These are phyloP conservation scores for Lagopus muta DNA, from an alignment of 2,113 vertebrate genomes.

Conservation along the genomic window DNA sequence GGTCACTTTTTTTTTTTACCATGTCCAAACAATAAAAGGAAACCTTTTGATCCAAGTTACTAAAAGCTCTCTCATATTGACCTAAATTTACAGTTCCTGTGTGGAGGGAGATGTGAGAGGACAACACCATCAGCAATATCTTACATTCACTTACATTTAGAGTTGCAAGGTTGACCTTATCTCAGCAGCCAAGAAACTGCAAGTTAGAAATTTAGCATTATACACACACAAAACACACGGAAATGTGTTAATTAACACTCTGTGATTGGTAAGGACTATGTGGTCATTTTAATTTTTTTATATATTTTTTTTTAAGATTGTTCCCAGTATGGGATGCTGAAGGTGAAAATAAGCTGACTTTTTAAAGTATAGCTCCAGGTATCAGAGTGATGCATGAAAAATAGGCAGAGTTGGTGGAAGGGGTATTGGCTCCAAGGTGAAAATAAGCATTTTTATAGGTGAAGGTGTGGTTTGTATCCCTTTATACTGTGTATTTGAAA, in stretches of 20 bases:
- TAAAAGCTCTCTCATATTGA: background rate
- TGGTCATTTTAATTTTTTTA: background rate
- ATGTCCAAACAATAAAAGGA: background rate
- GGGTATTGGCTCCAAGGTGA: background rate
- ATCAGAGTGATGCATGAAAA: background rate
- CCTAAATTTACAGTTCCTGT: background rate
- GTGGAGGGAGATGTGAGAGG: background rate
- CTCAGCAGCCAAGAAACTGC: background rate
- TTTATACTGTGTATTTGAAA: background rate
- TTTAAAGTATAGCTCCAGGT: background rate
- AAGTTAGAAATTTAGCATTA: background rate
- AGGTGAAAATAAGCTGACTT: background rate
- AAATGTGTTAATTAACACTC: accelerated
- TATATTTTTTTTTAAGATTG: background rate
- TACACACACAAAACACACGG: accelerated
- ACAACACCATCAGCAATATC: accelerated
- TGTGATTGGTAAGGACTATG: background rate
- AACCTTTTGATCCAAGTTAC: background rate
- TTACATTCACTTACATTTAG: accelerated
- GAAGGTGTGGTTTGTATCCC: background rate
- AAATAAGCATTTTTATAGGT: background rate
- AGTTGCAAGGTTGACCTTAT: background rate
- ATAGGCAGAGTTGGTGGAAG: background rate
- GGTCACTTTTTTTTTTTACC: background rate
- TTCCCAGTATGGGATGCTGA: background rate